Percentiles rank a stretch among this genome's conserved stretches.
Conservation (phyloP, 2,888 invertebrate genomes). For the Buathra laborator region DNA sequence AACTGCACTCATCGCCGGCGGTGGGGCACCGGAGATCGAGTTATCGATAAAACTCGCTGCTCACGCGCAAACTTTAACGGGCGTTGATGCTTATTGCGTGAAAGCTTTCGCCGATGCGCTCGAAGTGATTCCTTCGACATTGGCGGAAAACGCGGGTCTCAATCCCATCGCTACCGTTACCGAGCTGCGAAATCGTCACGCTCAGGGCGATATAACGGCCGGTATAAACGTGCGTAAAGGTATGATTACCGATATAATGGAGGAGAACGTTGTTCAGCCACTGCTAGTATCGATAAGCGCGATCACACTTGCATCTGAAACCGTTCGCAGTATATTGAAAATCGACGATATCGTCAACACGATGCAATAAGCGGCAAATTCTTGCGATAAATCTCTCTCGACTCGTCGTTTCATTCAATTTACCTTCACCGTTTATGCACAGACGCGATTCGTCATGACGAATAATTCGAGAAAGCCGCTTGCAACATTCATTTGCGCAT, state of each 20-base stretch:
- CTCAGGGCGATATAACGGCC: constrained; percentile 93
- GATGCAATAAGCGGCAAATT: constrained; percentile 74
- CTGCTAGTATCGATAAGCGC: constrained; percentile 97
- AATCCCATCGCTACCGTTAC: constrained; percentile 98
- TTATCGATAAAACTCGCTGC: constrained; percentile 94
- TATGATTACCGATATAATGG: constrained; percentile 97
- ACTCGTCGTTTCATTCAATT: constrained; percentile 16
- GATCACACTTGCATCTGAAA: constrained; percentile 97
- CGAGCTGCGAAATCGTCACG: constrained; percentile 97
- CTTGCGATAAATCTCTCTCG: neutral
- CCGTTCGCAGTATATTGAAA: constrained; percentile 98
- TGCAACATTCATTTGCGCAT: constrained; percentile 36
- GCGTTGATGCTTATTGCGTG: constrained; percentile 98
- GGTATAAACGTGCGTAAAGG: constrained; percentile 99
- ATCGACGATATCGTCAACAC: constrained; percentile 98
- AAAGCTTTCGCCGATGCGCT: constrained; percentile 98
- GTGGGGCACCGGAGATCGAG: constrained; percentile 99
- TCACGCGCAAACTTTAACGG: constrained; percentile 93
- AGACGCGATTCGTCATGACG: neutral
- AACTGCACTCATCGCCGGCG: constrained; percentile 96
- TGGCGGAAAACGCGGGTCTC: constrained; percentile 96
- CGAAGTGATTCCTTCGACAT: constrained; percentile 96
- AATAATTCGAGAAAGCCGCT: constrained; percentile 19
- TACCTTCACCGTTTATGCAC: constrained; percentile 8
- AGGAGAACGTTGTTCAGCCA: constrained; percentile 99